Percentiles rank a stretch among this genome's conserved stretches.
Conservation (phyloP, 2,113 vertebrate genomes). For the Anseranas semipalmata region DNA sequence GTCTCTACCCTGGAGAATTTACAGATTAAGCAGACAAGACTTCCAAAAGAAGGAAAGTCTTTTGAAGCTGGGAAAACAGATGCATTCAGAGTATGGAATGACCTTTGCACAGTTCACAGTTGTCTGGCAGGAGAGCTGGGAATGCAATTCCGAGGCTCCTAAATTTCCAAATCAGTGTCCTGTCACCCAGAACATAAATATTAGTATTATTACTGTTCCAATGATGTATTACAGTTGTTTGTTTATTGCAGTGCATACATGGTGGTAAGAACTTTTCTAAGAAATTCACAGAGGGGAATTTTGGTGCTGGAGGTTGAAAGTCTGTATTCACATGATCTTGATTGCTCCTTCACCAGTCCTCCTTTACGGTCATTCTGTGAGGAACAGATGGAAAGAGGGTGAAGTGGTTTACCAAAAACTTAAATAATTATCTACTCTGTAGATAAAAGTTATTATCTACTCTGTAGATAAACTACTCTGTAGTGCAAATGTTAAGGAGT, state of each 20-base stretch:
- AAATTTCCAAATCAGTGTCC: not conserved
- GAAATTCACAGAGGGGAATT: not conserved
- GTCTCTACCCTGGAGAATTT: not conserved
- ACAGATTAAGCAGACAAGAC: not conserved
- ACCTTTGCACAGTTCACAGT: not conserved
- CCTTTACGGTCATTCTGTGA: fast-evolving
- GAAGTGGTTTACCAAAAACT: not conserved
- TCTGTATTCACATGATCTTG: not conserved
- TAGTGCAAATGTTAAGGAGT: not conserved
- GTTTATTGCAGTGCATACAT: not conserved
- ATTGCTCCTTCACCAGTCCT: fast-evolving
- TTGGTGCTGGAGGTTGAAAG: not conserved
- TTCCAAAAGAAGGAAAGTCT: not conserved
- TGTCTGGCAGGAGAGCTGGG: not conserved
- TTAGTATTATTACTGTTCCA: not conserved
- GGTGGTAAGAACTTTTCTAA: not conserved
- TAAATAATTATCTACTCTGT: not conserved
- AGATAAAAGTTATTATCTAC: not conserved
- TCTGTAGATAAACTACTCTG: no score
- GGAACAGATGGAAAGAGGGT: not conserved
- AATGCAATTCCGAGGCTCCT: not conserved
- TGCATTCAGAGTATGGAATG: not conserved
- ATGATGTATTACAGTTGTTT: not conserved
- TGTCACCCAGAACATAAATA: not conserved
- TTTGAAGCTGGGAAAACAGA: not conserved